phyloP scores from a whole-genome alignment of 2,113 vertebrate genomes.

The Mormoops blainvillei region DNA sequence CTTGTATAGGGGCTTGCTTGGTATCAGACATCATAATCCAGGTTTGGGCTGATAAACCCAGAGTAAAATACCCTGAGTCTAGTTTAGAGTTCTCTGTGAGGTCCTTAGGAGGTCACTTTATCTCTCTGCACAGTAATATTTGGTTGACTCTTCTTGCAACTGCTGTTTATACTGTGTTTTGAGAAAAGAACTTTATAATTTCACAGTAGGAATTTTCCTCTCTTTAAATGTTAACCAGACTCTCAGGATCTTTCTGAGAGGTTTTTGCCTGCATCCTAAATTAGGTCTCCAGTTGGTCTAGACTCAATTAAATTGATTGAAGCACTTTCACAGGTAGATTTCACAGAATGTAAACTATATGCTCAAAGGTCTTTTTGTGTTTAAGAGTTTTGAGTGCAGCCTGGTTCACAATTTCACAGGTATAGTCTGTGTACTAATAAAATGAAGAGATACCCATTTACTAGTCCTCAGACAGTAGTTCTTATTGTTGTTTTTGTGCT shows the following conservation, averaged over 20 bases:
- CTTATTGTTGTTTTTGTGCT: background rate
- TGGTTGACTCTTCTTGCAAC: constrained; percentile 36
- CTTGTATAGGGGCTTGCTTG: background rate
- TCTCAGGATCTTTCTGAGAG: constrained; percentile 48
- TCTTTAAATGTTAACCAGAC: constrained; percentile 41
- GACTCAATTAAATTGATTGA: constrained; percentile 37
- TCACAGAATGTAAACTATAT: constrained; percentile 31
- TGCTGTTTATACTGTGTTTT: constrained; percentile 48
- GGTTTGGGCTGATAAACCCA: background rate
- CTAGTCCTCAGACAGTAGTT: background rate
- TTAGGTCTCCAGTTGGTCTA: constrained; percentile 39
- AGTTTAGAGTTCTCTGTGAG: constrained; percentile 24
- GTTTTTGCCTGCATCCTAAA: constrained; percentile 40
- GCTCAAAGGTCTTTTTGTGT: background rate
- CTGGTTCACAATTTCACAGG: background rate
- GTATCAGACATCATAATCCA: background rate
- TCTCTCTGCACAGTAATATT: constrained; percentile 38
- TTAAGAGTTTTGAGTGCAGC: constrained; percentile 16
- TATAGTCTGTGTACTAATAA: background rate
- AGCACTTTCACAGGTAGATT: constrained; percentile 36
- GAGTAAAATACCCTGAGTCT: background rate
- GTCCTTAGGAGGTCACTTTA: constrained; percentile 46
- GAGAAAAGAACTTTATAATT: constrained; percentile 60
- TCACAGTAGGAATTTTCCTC: constrained; percentile 52
- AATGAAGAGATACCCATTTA: background rate